Evolutionary conservation across 2,797 vertebrate species (phyloP), one percentile per base, ranked within the genome.

Genomic region (Chaetodon trifasciatus): DNA sequence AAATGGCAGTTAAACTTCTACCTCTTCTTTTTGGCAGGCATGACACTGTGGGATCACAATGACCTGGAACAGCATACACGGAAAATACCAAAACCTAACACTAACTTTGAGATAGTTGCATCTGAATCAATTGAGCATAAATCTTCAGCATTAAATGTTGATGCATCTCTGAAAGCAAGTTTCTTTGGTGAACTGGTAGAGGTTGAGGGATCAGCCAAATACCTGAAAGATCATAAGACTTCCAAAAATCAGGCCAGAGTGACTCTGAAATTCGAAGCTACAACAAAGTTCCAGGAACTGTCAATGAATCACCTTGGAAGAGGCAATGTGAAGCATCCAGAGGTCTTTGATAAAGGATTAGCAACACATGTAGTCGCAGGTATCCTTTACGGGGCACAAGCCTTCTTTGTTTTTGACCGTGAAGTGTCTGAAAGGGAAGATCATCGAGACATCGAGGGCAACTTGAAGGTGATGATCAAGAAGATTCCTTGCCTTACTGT

Each of bases 361-460:
- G 93, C 93, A 46, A 94, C 92, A 49, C 92, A 93, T 79, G 90
- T 94, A 0, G 91, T 93, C 52, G 90, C 60, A 24, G 60, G 11
- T 16, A 24, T 63, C 10, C 39, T 63, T 24, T 63, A 44, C 17
- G 61, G 61, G n/a, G 89, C 89, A 47, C 88, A 91, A 49, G 88
- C 84, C 6, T 90, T 90, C 70, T 91, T 92, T 76, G 83, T 92
- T 32, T 92, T 92, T 86, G 89, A 91, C 39, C 57, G 42, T 23
- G 84, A 85, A 35, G 49, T 86, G 5, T 44, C 61, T 24, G 61
- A 62, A 23, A 24, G 44, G 39, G 61, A 44, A 44, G n/a, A 44
- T 28, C 40, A 24, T 16, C 61, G 16, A 44, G 13, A 63, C 23
- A 44, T 63, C 17, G n/a, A 63, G 8, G 61, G 61, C 4, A 44